These are phyloP conservation scores for Pemphigus obesinymphae DNA, from an alignment of 1,140 invertebrate species.

Conservation along the genomic window DNA sequence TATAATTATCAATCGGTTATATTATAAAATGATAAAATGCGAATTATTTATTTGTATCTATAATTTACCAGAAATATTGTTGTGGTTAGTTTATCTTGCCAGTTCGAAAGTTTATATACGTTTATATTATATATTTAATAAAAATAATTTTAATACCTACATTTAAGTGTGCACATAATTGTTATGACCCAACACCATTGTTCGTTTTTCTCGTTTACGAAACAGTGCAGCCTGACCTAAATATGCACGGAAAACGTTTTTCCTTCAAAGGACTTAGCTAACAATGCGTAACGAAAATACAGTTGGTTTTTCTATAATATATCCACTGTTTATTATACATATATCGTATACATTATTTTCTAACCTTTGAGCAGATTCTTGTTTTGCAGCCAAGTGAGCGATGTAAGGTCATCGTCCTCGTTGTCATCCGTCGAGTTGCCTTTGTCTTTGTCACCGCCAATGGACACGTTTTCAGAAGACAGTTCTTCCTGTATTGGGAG, in stretches of 20 bases:
- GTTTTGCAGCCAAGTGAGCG: slow-evolving; percentile 85
- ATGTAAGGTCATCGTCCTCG: slow-evolving; percentile 79
- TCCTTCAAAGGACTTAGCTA: neutral
- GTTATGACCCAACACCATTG: neutral
- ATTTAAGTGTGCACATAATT: neutral
- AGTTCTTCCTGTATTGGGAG: slow-evolving; percentile 22
- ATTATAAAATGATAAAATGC: neutral
- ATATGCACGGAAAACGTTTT: slow-evolving; percentile 25
- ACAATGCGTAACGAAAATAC: slow-evolving; percentile 16
- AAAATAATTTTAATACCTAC: neutral
- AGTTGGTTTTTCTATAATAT: neutral
- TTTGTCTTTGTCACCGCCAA: slow-evolving; percentile 44
- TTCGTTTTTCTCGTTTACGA: neutral
- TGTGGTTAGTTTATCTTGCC: neutral
- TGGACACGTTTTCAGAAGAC: slow-evolving; percentile 15
- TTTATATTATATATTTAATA: neutral
- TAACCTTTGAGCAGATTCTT: slow-evolving; percentile 79
- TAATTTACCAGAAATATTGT: neutral
- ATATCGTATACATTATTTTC: neutral
- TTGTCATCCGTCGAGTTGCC: slow-evolving; percentile 42
- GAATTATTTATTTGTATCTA: too few relatives aligned
- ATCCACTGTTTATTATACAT: neutral
- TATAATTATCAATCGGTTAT: too few relatives aligned
- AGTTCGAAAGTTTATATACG: neutral
- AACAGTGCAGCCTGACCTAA: neutral